Conservation (phyloP, 2,797 vertebrate genomes). For the Onychomys torridus region DNA sequence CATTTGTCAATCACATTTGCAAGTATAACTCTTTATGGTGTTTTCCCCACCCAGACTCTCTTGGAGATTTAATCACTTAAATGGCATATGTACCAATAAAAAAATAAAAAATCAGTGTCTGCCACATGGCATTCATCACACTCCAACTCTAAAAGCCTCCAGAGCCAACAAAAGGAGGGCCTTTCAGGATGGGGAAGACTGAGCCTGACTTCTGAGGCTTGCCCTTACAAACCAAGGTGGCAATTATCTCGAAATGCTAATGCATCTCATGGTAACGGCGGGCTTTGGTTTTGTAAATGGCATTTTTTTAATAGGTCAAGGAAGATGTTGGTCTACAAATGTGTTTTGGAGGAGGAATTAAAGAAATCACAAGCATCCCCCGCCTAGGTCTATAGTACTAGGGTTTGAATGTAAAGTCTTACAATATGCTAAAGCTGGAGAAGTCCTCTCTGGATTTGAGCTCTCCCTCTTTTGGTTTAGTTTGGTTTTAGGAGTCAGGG, state of each 20-base stretch:
- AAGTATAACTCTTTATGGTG: neutral
- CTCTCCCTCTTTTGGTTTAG: neutral
- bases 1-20: conserved; percentile 11
- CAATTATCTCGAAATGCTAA: neutral
- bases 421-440: too few species aligned
- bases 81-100: conserved; percentile 27
- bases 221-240: neutral
- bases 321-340: neutral
- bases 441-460: neutral
- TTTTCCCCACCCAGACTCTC: conserved; percentile 30
- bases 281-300: neutral
- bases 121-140: neutral
- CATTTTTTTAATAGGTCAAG: conserved; percentile 1
- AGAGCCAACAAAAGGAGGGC: neutral
- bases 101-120: neutral
- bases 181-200: neutral
- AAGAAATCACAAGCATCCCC: neutral
- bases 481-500: neutral
- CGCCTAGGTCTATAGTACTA: too few species aligned
- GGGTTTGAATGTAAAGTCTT: neutral
- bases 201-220: neutral
- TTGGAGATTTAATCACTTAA: conserved; percentile 45
- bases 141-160: neutral
- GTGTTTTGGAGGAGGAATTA: neutral
- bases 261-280: neutral